Evolutionary conservation across 2,113 vertebrate genomes (phyloP).

Genomic region (Ptychochromis oligacanthus): DNA sequence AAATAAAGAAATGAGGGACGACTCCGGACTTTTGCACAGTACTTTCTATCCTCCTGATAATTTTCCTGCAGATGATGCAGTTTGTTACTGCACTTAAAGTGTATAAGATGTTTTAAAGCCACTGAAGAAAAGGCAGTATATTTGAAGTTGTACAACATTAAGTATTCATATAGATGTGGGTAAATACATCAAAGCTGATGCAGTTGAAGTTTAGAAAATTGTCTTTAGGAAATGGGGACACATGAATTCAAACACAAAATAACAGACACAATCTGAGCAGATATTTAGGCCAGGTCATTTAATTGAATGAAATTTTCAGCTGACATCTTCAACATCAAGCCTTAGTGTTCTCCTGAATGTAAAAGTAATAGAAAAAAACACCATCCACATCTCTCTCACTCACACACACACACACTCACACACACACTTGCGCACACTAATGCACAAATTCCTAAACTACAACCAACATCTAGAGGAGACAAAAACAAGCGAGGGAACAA

Average conservation of each 20-base stretch:
- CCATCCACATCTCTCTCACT: background rate
- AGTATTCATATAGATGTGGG: too few species aligned
- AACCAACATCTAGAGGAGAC: slow-evolving; percentile 3
- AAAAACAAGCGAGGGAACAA: background rate
- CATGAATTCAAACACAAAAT: background rate
- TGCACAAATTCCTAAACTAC: slow-evolving; percentile 10
- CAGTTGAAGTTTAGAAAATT: too few species aligned
- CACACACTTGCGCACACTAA: background rate
- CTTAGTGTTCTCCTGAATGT: slow-evolving; percentile 45
- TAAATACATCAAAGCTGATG: too few species aligned
- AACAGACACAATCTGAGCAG: background rate
- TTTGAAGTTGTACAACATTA: too few species aligned
- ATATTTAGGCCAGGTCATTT: slow-evolving; percentile 53
- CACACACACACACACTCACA: background rate
- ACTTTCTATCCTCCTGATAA: too few species aligned
- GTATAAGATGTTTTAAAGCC: too few species aligned
- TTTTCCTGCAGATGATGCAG: too few species aligned
- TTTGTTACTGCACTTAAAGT: too few species aligned
- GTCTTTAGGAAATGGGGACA: too few species aligned
- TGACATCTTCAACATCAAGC: slow-evolving; percentile 26
- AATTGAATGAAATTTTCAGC: slow-evolving; percentile 29
- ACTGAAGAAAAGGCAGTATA: too few species aligned
- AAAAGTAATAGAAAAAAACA: slow-evolving; percentile 32
- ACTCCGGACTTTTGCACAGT: too few species aligned
- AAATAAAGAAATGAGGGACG: too few species aligned